Evolutionary conservation across 2,113 vertebrate species (phyloP), one percentile per base, ranked within the genome.

Genomic region (Anarrhichthys ocellatus): DNA sequence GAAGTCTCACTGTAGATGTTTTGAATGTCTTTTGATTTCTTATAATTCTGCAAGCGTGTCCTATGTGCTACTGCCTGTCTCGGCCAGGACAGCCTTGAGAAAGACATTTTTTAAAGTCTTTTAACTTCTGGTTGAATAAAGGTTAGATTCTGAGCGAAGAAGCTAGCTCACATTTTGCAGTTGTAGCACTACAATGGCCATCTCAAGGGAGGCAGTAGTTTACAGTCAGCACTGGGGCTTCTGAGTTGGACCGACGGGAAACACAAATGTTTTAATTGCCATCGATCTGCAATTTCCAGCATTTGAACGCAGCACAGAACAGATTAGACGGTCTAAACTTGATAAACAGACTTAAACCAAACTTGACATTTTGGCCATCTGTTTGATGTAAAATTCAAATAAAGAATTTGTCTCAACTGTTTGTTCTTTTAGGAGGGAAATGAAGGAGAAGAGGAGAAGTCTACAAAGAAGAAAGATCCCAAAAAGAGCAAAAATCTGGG

Each of bases 401-500:
- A 0, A 10, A 52, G n/a, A 22, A 32, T 15, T 18, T 0, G 29
- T 50, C 18, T 71, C 40, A 6, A 11, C 36, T 40, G 46, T 68
- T 85, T 46, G 11, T 46, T 5, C 17, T n/a, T 27, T 88, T 29
- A 74, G 87, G 90, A 90, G 50, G 92, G 96, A 92, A 97, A 97
- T 15, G 94, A 89, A 24, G 94, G 95, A 50, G 90, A 96, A 42
- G 96, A 97, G 88, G 93, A 96, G 82, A 96, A 95, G 56, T 93
- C 95, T 7, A 91, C 96, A 65, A 97, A 97, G 94, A 97, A 97
- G 92, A 98, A 99, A 93, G 97, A 97, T 83, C 81, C 96, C 20
- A 98, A 98, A 89, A 98, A 97, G 89, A 95, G 93, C 20, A 98
- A 97, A 92, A 96, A 95, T 83, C 95, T 98, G 15, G 98, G 97